These are phyloP conservation scores for Eilema depressum DNA, from an alignment of 2,888 invertebrate genomes.

Conservation along the genomic window DNA sequence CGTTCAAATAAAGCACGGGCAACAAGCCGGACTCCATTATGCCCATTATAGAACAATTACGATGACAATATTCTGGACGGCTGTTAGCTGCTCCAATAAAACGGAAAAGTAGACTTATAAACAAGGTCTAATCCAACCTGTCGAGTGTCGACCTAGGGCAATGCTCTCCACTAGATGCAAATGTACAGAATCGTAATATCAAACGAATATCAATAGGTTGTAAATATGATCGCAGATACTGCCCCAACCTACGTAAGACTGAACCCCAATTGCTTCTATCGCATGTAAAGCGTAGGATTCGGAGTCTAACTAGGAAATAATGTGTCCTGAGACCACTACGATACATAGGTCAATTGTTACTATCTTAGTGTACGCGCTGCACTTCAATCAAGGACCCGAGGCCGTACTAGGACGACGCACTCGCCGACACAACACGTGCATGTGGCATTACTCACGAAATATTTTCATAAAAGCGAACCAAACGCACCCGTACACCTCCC, in stretches of 20 bases:
- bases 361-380: constrained; percentile 72
- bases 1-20: background rate
- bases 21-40: constrained; percentile 10
- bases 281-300: constrained; percentile 68
- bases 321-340: constrained; percentile 53
- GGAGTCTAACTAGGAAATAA: constrained; percentile 60
- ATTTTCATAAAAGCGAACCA: constrained; percentile 86
- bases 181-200: constrained; percentile 54
- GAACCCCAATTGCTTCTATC: constrained; percentile 59
- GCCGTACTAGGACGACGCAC: constrained; percentile 85
- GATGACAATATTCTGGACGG: constrained; percentile 40
- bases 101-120: constrained; percentile 45
- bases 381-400: constrained; percentile 82
- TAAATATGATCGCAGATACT: constrained; percentile 75
- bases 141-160: constrained; percentile 46
- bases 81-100: constrained; percentile 41
- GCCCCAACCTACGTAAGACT: constrained; percentile 43
- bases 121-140: constrained; percentile 46
- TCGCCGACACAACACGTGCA: constrained; percentile 84
- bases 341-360: constrained; percentile 59
- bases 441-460: constrained; percentile 83
- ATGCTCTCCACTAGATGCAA: constrained; percentile 53
- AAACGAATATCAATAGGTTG: constrained; percentile 66
- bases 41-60: constrained; percentile 45
- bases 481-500: constrained; percentile 77